Percentiles rank a stretch among this genome's conserved stretches.
Evolutionary conservation across 2,113 vertebrate genomes (phyloP).

Genomic region (Reinhardtius hippoglossoides): DNA sequence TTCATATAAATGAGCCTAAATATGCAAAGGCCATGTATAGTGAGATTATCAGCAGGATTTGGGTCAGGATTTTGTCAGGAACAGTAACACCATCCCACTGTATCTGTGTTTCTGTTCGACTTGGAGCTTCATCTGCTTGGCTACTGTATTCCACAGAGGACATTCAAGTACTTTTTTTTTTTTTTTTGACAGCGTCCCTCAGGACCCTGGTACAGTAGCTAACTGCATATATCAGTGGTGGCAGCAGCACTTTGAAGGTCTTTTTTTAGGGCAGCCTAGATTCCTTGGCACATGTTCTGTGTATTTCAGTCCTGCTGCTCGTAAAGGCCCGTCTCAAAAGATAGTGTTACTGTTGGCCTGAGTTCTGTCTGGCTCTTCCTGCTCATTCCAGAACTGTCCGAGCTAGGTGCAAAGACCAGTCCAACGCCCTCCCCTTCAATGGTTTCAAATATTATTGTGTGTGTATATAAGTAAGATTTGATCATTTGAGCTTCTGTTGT

Average conservation of each 20-base stretch:
- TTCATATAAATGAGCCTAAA: neutral
- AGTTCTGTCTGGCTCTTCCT: constrained; percentile 15
- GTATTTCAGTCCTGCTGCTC: constrained; percentile 68
- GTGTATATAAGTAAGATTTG: neutral
- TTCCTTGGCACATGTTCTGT: constrained; percentile 61
- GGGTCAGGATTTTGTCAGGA: neutral
- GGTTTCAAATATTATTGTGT: neutral
- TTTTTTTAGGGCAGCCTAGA: constrained; percentile 80
- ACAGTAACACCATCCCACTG: constrained; percentile 3
- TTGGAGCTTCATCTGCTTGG: neutral
- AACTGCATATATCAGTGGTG: constrained; percentile 33
- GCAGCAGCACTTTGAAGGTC: constrained; percentile 55
- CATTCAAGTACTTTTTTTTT: constrained; percentile 20
- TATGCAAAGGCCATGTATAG: neutral
- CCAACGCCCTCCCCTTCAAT: neutral
- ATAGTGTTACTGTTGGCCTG: constrained; percentile 68
- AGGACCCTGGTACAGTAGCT: constrained; percentile 41
- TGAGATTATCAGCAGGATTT: neutral
- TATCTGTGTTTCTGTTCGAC: constrained; percentile 1
- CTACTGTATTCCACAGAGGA: constrained; percentile 6
- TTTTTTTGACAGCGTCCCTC: constrained; percentile 35
- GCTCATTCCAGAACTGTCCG: constrained; percentile 38
- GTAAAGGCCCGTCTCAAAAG: constrained; percentile 53
- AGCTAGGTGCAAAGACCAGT: neutral
- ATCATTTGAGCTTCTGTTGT: neutral